Evolutionary conservation across 2,888 invertebrate species (phyloP).

Genomic region (Pachliopta kotzebuea): DNA sequence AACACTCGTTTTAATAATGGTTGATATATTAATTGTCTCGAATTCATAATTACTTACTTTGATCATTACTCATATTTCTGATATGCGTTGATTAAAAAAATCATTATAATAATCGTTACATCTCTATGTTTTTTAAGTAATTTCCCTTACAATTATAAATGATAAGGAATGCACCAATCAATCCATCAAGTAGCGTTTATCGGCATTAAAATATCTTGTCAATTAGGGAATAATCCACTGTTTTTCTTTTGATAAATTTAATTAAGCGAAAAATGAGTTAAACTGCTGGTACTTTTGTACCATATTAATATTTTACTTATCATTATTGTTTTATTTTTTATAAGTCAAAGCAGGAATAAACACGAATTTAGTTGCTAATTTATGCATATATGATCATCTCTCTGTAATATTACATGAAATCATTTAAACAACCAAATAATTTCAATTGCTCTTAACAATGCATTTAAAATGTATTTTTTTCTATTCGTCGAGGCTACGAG

Average conservation of each 20-base stretch:
- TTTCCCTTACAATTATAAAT: background rate
- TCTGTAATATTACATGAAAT: no score
- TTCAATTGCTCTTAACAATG: no score
- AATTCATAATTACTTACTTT: background rate
- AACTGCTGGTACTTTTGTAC: no score
- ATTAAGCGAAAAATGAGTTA: background rate
- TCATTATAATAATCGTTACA: background rate
- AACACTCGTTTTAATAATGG: no score
- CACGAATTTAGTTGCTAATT: no score
- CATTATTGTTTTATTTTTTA: background rate
- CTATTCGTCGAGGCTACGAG: no score
- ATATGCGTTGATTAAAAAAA: background rate
- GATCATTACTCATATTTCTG: background rate
- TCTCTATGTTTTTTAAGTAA: background rate
- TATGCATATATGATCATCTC: no score
- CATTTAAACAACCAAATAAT: no score
- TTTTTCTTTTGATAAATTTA: background rate
- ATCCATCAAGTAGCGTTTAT: background rate
- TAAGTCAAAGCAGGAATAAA: no score
- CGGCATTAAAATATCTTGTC: background rate
- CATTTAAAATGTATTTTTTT: no score
- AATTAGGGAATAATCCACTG: background rate
- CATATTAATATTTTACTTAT: background rate
- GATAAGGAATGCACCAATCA: background rate
- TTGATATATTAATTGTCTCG: no score